Evolutionary conservation across 1,140 invertebrate species (phyloP).

Genomic region (Lepidurus apus): DNA sequence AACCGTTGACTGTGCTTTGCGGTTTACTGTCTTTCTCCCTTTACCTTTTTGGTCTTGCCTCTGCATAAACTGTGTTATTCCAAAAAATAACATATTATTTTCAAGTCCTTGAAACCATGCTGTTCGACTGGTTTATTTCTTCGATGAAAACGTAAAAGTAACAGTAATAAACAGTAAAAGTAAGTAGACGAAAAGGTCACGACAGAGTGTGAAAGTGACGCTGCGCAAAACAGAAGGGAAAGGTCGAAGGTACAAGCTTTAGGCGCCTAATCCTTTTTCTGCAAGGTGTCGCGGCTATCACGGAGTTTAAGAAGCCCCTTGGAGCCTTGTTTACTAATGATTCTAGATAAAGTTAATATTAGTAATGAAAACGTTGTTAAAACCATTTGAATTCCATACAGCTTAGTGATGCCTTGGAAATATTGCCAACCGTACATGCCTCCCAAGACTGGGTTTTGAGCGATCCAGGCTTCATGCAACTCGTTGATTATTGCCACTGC

Average conservation of each 20-base stretch:
- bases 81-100: not conserved
- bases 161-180: not conserved
- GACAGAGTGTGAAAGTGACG: not conserved
- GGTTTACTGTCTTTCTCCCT: not conserved
- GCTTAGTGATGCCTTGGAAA: conserved; percentile 55
- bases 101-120: not conserved
- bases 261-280: not conserved
- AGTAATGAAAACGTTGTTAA: not conserved
- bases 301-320: not conserved
- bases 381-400: conserved; percentile 46
- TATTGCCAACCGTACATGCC: conserved; percentile 60
- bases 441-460: conserved; percentile 55
- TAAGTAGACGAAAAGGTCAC: not conserved
- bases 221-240: not conserved
- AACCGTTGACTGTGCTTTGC: conserved; percentile 21
- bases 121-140: not conserved
- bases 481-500: conserved; percentile 70
- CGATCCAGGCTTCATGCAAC: conserved; percentile 69
- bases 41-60: not conserved
- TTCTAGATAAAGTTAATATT: not conserved
- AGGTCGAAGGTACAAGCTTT: not conserved
- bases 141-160: not conserved
- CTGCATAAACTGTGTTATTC: not conserved
- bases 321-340: not conserved
- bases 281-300: conserved; percentile 1